phyloP scores from a whole-genome alignment of 2,113 vertebrate genomes.

The Cynocephalus volans region DNA sequence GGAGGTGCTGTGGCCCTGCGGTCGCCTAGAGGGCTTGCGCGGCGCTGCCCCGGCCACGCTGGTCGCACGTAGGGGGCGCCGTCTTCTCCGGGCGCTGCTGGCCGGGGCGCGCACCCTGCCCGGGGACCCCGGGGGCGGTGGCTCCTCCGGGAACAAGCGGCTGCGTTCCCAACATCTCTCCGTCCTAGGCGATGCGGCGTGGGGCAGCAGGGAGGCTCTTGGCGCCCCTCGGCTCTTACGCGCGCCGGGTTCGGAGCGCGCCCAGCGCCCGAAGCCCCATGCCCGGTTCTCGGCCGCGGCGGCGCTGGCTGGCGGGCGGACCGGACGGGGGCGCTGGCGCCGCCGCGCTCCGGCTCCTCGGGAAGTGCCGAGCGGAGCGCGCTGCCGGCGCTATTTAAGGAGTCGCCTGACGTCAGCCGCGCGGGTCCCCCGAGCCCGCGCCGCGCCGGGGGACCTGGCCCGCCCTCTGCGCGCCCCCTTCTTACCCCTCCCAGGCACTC shows the following conservation, averaged over 20 bases:
- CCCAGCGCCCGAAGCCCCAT: slow-evolving; percentile 76
- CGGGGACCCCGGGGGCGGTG: slow-evolving; percentile 54
- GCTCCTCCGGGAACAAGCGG: slow-evolving; percentile 46
- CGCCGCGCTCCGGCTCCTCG: slow-evolving; percentile 67
- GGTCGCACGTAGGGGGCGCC: slow-evolving; percentile 51
- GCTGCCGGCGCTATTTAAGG: slow-evolving; percentile 91
- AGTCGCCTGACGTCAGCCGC: slow-evolving; percentile 93
- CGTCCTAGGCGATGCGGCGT: slow-evolving; percentile 1
- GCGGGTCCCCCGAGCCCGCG: slow-evolving; percentile 81
- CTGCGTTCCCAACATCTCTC: slow-evolving; percentile 61
- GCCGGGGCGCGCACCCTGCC: slow-evolving; percentile 63
- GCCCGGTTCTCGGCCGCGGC: neutral
- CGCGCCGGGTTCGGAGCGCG: slow-evolving; percentile 64
- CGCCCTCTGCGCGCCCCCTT: slow-evolving; percentile 65
- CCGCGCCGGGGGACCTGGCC: slow-evolving; percentile 79
- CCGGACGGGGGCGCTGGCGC: slow-evolving; percentile 80
- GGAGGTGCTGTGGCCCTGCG: slow-evolving; percentile 72
- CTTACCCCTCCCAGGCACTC: neutral
- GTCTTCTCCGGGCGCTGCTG: slow-evolving; percentile 60
- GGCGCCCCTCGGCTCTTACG: neutral
- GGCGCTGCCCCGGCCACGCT: slow-evolving; percentile 42
- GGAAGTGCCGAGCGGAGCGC: slow-evolving; percentile 84
- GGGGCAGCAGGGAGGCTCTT: slow-evolving; percentile 9
- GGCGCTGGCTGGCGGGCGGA: slow-evolving; percentile 11
- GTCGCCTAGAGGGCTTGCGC: slow-evolving; percentile 77